A percentile compares a stretch with the other conserved stretches of the same genome.
Evolutionary conservation across 35 echinoderm and acorn worm genomes (phyloP).

Genomic region (Apostichopus californicus): DNA sequence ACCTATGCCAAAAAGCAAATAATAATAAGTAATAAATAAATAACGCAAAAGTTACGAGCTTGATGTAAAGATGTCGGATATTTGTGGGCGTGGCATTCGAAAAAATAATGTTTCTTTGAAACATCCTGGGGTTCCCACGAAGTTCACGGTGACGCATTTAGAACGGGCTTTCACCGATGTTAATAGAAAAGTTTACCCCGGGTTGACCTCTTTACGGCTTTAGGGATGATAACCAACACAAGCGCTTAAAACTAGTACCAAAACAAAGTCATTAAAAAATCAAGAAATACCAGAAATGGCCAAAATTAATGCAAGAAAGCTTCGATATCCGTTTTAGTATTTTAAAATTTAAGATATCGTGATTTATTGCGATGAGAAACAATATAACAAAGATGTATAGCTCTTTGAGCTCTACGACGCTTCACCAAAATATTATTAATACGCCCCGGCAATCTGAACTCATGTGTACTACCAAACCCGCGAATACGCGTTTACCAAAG

Average conservation of each 20-base stretch:
- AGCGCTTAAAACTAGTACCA: conserved; percentile 43
- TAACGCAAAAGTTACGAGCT: neutral
- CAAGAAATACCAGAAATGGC: neutral
- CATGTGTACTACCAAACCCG: conserved; percentile 45
- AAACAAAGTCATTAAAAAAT: conserved; percentile 21
- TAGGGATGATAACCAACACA: conserved; percentile 28
- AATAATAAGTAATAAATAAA: neutral
- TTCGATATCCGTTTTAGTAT: neutral
- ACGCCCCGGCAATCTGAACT: conserved; percentile 48
- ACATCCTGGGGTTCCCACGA: conserved; percentile 21
- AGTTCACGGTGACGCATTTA: conserved; percentile 28
- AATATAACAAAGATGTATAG: neutral
- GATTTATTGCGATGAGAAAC: neutral
- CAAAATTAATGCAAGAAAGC: neutral
- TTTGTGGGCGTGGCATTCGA: conserved; percentile 15
- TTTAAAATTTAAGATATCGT: too few relatives aligned
- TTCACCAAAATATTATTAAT: conserved; percentile 24
- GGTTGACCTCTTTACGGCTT: conserved; percentile 44
- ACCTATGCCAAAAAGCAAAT: too few relatives aligned
- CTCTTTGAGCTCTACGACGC: neutral
- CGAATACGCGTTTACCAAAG: conserved; percentile 17
- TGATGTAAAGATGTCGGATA: neutral
- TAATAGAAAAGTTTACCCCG: neutral
- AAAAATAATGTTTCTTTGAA: conserved; percentile 8
- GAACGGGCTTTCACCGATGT: neutral